Evolutionary conservation across 2,797 vertebrate genomes (phyloP).

Genomic region (Poecilia velifera): DNA sequence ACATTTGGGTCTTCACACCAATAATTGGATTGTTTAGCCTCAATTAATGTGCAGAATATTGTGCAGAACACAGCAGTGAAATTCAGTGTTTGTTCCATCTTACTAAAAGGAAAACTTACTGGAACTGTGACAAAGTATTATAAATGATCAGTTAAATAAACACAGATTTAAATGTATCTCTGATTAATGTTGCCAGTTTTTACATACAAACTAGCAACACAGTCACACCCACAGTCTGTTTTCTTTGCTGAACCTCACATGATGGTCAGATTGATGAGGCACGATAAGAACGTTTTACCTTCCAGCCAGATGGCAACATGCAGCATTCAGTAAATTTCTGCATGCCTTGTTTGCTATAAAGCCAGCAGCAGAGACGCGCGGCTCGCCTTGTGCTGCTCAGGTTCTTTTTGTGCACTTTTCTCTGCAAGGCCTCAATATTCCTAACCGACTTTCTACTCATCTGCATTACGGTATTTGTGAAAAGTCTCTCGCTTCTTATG

Average conservation of each 20-base stretch:
- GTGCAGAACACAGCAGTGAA: background rate
- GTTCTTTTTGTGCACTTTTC: constrained; percentile 5
- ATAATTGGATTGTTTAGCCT: background rate
- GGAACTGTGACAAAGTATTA: background rate
- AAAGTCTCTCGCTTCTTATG: background rate
- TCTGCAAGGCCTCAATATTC: constrained; percentile 2
- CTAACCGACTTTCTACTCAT: constrained; percentile 16
- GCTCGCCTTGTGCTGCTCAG: constrained; percentile 26
- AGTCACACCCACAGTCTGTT: background rate
- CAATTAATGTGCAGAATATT: background rate
- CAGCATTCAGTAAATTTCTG: background rate
- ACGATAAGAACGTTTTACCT: background rate
- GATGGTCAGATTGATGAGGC: background rate
- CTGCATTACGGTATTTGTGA: background rate
- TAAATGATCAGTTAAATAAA: background rate
- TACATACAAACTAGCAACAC: background rate
- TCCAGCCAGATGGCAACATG: background rate
- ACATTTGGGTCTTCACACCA: background rate
- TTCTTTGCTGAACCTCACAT: background rate
- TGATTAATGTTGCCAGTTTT: too few relatives aligned
- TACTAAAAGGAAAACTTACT: background rate
- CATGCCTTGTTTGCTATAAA: constrained; percentile 14
- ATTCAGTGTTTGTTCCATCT: background rate
- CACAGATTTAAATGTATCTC: background rate
- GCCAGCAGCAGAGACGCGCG: background rate